phyloP scores from a whole-genome alignment of 2,113 vertebrate genomes.

The Sula dactylatra region DNA sequence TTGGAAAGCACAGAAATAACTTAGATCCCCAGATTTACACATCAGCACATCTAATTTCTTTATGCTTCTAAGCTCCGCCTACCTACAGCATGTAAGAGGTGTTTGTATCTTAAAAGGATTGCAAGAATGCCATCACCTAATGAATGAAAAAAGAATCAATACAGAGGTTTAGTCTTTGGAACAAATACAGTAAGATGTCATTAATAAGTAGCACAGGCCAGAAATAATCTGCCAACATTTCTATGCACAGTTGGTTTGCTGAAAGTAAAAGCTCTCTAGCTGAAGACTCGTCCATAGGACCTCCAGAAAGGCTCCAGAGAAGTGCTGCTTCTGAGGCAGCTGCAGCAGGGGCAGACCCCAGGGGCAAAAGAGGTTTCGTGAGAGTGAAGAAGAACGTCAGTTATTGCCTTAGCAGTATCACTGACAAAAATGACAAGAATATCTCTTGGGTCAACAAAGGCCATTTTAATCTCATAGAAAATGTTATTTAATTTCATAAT shows the following conservation, averaged over 20 bases:
- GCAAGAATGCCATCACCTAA: neutral
- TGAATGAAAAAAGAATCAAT: neutral
- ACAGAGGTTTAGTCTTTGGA: neutral
- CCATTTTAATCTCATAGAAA: neutral
- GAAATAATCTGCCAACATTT: neutral
- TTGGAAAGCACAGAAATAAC: neutral
- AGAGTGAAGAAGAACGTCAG: neutral
- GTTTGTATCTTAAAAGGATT: neutral
- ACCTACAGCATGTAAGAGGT: rapidly evolving
- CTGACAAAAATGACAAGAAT: neutral
- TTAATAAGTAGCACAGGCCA: neutral
- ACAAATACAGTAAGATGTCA: neutral
- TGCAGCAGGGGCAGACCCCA: neutral
- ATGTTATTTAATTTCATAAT: slow-evolving; percentile 20
- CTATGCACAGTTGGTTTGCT: neutral
- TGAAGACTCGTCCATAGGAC: neutral
- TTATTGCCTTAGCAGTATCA: neutral
- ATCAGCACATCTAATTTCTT: neutral
- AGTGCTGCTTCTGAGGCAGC: neutral
- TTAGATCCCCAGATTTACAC: neutral
- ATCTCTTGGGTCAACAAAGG: neutral
- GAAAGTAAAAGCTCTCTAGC: neutral
- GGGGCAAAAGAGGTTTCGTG: neutral
- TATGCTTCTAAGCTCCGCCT: neutral
- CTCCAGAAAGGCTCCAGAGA: neutral